Evolutionary conservation across 2,113 vertebrate genomes (phyloP).

Genomic region (Poecile atricapillus): DNA sequence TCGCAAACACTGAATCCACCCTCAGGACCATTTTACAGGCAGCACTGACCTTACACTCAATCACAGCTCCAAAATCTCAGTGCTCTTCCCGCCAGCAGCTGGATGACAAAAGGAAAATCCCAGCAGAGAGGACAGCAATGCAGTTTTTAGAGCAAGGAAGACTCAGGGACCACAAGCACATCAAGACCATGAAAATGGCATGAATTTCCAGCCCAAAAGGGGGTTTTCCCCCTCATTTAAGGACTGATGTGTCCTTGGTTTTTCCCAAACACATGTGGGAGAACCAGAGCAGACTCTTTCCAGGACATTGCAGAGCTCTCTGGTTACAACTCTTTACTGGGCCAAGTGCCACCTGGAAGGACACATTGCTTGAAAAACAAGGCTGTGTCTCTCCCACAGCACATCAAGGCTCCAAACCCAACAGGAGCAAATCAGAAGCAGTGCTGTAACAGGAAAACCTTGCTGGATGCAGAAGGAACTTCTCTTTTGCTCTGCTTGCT

Average conservation of each 20-base stretch:
- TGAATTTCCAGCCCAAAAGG: neutral
- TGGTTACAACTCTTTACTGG: neutral
- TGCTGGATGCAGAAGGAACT: neutral
- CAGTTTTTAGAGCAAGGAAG: neutral
- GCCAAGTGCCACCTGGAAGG: conserved; percentile 55
- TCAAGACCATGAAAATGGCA: neutral
- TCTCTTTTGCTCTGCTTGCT: neutral
- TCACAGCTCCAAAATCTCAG: neutral
- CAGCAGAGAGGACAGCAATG: neutral
- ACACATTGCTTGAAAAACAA: neutral
- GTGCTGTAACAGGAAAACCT: neutral
- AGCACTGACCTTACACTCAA: neutral
- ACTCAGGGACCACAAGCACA: neutral
- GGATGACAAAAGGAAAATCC: accelerated
- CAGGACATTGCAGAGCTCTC: conserved; percentile 2
- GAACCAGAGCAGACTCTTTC: conserved; percentile 28
- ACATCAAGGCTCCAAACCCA: neutral
- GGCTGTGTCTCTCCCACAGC: neutral
- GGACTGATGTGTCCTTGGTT: neutral
- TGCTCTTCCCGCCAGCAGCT: neutral
- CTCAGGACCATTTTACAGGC: neutral
- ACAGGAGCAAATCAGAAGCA: neutral
- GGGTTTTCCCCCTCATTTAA: accelerated
- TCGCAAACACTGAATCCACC: neutral
- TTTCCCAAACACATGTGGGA: neutral